These are phyloP conservation scores for Alcis repandata DNA, from an alignment of 2,888 invertebrate species.

Conservation along the genomic window DNA sequence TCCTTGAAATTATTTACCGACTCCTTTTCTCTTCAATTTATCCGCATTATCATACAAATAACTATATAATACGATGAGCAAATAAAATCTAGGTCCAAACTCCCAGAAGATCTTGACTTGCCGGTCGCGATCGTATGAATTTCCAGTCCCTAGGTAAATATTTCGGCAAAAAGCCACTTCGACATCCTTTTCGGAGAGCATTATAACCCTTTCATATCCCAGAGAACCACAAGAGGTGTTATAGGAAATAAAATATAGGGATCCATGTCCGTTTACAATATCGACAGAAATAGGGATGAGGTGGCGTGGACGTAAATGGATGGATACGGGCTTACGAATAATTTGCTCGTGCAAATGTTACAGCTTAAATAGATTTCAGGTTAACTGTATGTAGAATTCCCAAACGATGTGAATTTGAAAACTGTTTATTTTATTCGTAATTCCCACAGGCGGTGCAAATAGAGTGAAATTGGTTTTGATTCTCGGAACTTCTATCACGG, in stretches of 20 bases:
- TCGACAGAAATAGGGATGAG: constrained; percentile 39
- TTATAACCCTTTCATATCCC: constrained; percentile 52
- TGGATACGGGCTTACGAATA: constrained; percentile 3
- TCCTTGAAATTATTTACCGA: neutral
- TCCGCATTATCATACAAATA: neutral
- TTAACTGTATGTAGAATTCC: too few relatives aligned
- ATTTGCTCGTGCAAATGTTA: neutral
- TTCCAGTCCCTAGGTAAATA: constrained; percentile 39
- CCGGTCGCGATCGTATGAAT: constrained; percentile 43
- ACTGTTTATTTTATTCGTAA: too few relatives aligned
- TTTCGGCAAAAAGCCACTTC: constrained; percentile 38
- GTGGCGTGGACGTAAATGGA: neutral
- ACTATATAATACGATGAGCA: constrained; percentile 5
- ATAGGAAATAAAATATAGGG: constrained; percentile 54
- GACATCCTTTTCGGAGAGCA: constrained; percentile 47
- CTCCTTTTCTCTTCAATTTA: neutral
- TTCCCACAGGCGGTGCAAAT: too few relatives aligned
- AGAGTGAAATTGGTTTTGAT: too few relatives aligned
- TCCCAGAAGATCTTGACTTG: constrained; percentile 11
- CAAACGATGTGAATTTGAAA: too few relatives aligned
- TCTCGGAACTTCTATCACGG: too few relatives aligned
- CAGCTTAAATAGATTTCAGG: too few relatives aligned
- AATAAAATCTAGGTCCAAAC: constrained; percentile 12
- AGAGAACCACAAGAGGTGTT: constrained; percentile 51
- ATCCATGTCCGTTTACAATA: constrained; percentile 46